Evolutionary conservation across 1,140 invertebrate species (phyloP).

Genomic region (Colletes gigas): DNA sequence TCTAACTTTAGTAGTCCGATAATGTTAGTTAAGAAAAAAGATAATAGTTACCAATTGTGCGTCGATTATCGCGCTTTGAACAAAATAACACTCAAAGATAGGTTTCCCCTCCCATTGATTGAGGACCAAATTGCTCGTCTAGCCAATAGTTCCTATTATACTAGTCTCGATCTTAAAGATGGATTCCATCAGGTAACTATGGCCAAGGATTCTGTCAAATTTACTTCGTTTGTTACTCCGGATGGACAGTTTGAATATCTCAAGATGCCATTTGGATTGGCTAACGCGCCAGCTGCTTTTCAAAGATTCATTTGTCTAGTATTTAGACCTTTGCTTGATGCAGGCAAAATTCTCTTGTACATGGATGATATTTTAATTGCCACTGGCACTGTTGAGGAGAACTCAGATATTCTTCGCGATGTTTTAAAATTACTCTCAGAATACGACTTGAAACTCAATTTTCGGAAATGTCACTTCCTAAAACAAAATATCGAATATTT

Average conservation of each 20-base stretch:
- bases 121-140: too few species aligned
- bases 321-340: constrained; percentile 2
- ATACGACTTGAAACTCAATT: constrained; percentile 60
- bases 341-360: constrained; percentile 47
- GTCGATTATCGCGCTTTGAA: background rate
- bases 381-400: constrained; percentile 69
- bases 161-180: constrained; percentile 9
- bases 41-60: background rate
- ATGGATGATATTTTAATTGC: constrained; percentile 72
- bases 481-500: constrained; percentile 63
- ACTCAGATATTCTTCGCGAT: constrained; percentile 57
- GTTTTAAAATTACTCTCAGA: constrained; percentile 54
- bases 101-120: background rate
- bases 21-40: background rate
- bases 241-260: constrained; percentile 50
- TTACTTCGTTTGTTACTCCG: constrained; percentile 46
- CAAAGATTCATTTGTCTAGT: constrained; percentile 54
- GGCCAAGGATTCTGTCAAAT: constrained; percentile 17
- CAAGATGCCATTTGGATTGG: constrained; percentile 50
- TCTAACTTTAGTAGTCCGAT: background rate
- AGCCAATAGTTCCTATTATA: too few species aligned
- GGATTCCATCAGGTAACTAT: constrained; percentile 44
- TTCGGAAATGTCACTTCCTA: constrained; percentile 67
- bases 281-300: constrained; percentile 40
- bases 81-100: background rate